phyloP scores from a whole-genome alignment of 2,797 vertebrate species.

The Acanthurus leucopareius region DNA sequence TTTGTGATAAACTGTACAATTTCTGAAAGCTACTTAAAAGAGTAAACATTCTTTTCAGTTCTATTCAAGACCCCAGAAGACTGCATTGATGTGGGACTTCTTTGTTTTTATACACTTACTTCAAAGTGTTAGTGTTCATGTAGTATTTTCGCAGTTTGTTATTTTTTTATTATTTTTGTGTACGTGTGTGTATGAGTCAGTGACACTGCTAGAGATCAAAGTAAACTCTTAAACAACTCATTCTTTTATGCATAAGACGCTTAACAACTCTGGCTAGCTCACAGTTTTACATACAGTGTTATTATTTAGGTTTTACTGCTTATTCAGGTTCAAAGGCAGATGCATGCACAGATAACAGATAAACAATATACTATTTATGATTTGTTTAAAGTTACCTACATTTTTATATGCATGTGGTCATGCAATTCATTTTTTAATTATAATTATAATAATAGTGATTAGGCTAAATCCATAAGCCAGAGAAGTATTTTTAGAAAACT shows the following conservation, averaged over 20 bases:
- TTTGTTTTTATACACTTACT: conserved; percentile 60
- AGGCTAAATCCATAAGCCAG: conserved; percentile 5
- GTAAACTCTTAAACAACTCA: conserved; percentile 67
- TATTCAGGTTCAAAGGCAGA: conserved; percentile 43
- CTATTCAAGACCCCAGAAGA: conserved; percentile 43
- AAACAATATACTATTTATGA: not conserved
- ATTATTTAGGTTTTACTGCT: conserved; percentile 29
- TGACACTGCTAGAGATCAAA: conserved; percentile 69
- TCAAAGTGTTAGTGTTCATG: conserved; percentile 59
- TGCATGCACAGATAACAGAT: conserved; percentile 11
- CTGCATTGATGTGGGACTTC: conserved; percentile 41
- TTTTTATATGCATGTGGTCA: conserved; percentile 17
- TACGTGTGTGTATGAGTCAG: conserved; percentile 7
- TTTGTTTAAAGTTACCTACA: conserved; percentile 23
- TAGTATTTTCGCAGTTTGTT: conserved; percentile 47
- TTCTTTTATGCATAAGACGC: conserved; percentile 66
- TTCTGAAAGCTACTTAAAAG: conserved; percentile 36
- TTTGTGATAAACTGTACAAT: conserved; percentile 32
- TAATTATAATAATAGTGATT: conserved; percentile 1
- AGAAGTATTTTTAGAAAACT: conserved; percentile 24
- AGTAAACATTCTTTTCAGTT: conserved; percentile 40
- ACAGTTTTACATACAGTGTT: conserved; percentile 44
- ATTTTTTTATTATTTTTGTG: conserved; percentile 41
- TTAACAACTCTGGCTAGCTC: conserved; percentile 55
- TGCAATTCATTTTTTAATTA: conserved; percentile 23